A percentile compares a stretch with the other conserved stretches of the same genome.
phyloP scores from a whole-genome alignment of 2,797 vertebrate species.

The Betta splendens region DNA sequence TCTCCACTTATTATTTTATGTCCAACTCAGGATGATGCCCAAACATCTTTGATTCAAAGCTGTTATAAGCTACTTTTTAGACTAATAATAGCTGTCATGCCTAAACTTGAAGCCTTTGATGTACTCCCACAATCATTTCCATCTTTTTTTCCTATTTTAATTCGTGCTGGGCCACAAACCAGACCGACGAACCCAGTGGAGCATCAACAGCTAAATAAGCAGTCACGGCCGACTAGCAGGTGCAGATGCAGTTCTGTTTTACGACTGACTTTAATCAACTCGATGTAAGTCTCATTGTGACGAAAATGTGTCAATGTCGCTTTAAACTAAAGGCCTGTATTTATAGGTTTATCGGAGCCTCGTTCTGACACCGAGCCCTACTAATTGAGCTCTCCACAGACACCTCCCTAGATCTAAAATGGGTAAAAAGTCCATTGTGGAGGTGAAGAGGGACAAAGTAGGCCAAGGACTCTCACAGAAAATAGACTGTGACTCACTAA shows the following conservation, averaged over 20 bases:
- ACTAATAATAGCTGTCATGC: too few species aligned
- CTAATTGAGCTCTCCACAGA: conserved; percentile 80
- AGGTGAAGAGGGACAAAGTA: conserved; percentile 81
- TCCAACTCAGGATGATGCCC: neutral
- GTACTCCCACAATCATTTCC: too few species aligned
- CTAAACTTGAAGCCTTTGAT: too few species aligned
- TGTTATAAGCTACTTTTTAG: neutral
- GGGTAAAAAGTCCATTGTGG: conserved; percentile 69
- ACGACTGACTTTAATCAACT: too few species aligned
- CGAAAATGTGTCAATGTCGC: conserved; percentile 69
- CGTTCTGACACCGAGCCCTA: conserved; percentile 70
- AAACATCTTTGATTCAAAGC: neutral
- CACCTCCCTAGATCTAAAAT: conserved; percentile 74
- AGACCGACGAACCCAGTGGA: too few species aligned
- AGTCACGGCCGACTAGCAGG: too few species aligned
- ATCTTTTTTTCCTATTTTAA: too few species aligned
- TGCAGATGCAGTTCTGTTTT: too few species aligned
- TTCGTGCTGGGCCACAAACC: too few species aligned
- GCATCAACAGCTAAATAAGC: too few species aligned
- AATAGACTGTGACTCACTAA: conserved; percentile 76
- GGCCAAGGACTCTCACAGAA: conserved; percentile 84
- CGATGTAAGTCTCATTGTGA: conserved; percentile 36
- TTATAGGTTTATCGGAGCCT: conserved; percentile 69
- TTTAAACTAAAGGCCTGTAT: conserved; percentile 65
- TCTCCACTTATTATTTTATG: too few species aligned